Evolutionary conservation across 2,113 vertebrate genomes (phyloP), one percentile per base, ranked within the genome.

Genomic region (Meleagris gallopavo): DNA sequence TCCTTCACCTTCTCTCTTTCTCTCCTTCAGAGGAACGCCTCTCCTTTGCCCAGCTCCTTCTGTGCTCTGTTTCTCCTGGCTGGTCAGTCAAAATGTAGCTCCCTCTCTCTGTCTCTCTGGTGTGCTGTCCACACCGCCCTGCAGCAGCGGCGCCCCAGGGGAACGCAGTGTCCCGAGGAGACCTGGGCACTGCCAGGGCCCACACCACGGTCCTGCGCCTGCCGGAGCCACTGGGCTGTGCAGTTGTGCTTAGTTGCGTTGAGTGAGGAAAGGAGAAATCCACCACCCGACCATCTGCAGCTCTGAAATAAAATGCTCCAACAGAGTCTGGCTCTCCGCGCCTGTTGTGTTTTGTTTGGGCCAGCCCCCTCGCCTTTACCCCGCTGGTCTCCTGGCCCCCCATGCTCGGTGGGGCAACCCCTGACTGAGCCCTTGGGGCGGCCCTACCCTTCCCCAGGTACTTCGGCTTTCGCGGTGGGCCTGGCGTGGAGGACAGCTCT

Each of bases 71-170:
- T 96, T 91, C 76, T 75, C 61, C 93, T 14, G 67, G 48, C 89
- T 86, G 64, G 70, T 16, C 76, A 74, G 94, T 80, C 80, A 19
- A 74, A 50, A 50, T 7, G 2, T 94, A 97, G 65, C 94, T 96
- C 93, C 77, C 45, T 94, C 87, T 92, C 40, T 87, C 93, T 96
- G 93, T 98, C 95, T 95, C 81, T 95, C 96, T 87, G 94, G 97
- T 98, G 98, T 98, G 98, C 98, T 98, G 97, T 98, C 98, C 98
- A 97, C 98, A 97, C 97, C 72, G 4, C 81, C 75, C 55, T 13
- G 38, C 73, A 41, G 85, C n/a, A 83, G 69, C 83, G 70, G 88
- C 2, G 1, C 57, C 50, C 0, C 10, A 76, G 89, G 61, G 38
- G 25, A 18, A 29, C 6, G 2, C 80, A 69, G 84, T 0, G 32